Percentiles rank a stretch among this genome's conserved stretches.
phyloP scores from a whole-genome alignment of 2,113 vertebrate genomes.

The Ramphastos sulfuratus region DNA sequence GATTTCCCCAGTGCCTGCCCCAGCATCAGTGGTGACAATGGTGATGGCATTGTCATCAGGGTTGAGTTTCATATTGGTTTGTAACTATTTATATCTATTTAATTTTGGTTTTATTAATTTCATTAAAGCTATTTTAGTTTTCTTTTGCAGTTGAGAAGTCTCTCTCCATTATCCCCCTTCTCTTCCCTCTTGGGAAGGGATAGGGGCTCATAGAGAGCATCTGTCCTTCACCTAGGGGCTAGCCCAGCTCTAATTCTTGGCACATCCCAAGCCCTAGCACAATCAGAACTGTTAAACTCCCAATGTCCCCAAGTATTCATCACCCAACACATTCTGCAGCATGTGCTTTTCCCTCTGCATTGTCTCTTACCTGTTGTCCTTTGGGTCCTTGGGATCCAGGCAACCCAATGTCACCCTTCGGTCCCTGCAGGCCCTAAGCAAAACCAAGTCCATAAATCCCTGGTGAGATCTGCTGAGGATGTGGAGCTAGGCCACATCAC shows the following conservation, averaged over 20 bases:
- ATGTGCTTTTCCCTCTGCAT: background rate
- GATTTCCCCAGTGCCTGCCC: no score
- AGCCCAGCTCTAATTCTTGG: background rate
- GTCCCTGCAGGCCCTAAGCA: slow-evolving; percentile 83
- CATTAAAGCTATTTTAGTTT: no score
- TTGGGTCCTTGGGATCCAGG: slow-evolving; percentile 80
- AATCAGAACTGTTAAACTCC: background rate
- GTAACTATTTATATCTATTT: no score
- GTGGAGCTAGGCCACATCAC: background rate
- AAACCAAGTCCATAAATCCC: background rate
- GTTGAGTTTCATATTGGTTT: background rate
- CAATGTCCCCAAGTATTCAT: background rate
- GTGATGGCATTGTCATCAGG: background rate
- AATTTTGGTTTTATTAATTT: no score
- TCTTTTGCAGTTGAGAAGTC: no score
- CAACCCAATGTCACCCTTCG: slow-evolving; percentile 84
- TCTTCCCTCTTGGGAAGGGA: no score
- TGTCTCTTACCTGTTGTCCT: slow-evolving; percentile 72
- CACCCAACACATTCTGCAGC: background rate
- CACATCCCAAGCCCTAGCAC: background rate
- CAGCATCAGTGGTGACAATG: background rate
- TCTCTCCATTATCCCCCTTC: no score
- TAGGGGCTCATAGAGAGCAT: background rate
- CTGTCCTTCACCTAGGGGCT: background rate
- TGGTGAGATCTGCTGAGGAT: background rate